phyloP scores from a whole-genome alignment of 2,888 invertebrate genomes.

The Tetragonisca angustula region DNA sequence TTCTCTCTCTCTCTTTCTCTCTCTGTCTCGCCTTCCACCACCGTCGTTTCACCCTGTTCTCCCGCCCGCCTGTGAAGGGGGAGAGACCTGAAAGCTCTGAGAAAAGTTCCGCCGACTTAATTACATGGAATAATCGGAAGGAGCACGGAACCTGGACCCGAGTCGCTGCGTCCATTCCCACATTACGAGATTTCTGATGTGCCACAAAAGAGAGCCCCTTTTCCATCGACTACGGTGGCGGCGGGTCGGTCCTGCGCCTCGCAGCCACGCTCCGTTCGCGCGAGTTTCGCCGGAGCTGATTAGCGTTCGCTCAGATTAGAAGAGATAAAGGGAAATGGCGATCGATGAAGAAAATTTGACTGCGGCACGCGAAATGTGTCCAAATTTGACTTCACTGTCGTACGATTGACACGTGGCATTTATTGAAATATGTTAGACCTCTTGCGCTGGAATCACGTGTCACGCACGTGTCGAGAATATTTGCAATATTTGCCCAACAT shows the following conservation, averaged over 20 bases:
- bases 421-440: no score
- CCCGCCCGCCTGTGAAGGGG: conserved; percentile 41
- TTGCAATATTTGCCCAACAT: no score
- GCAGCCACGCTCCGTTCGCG: not conserved
- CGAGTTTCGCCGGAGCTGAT: conserved; percentile 19
- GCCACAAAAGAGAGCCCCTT: conserved; percentile 59
- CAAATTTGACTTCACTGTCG: no score
- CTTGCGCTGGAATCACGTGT: no score
- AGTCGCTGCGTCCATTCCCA: conserved; percentile 67
- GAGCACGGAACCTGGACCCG: conserved; percentile 69
- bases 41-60: conserved; percentile 41
- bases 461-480: no score
- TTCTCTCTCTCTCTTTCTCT: conserved; percentile 9
- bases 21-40: conserved; percentile 17
- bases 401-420: no score
- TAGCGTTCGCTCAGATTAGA: conserved; percentile 12
- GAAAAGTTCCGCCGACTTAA: conserved; percentile 86
- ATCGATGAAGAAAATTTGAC: no score
- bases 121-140: conserved; percentile 87
- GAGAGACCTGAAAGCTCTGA: conserved; percentile 78
- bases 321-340: no score
- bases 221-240: conserved; percentile 4
- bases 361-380: no score
- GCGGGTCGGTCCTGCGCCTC: conserved; percentile 3
- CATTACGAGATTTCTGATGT: conserved; percentile 70